phyloP scores from a whole-genome alignment of 2,113 vertebrate genomes.

The Oreochromis spilurus region DNA sequence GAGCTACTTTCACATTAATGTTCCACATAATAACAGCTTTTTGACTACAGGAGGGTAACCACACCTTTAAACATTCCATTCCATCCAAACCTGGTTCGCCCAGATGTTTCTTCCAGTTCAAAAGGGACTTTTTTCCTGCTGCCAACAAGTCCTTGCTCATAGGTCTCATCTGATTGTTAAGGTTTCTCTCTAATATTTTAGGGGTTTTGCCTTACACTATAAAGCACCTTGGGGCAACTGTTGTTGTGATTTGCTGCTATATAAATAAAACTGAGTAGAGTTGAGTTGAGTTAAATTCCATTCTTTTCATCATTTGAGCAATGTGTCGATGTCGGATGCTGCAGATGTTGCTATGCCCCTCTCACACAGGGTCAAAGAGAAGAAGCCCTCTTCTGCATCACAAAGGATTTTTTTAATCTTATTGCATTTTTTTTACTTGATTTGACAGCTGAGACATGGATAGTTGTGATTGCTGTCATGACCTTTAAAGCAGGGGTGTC shows the following conservation, averaged over 20 bases:
- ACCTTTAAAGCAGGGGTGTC: not conserved
- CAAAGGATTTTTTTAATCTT: not conserved
- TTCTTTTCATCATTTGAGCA: not conserved
- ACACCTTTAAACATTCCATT: not conserved
- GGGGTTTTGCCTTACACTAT: not conserved
- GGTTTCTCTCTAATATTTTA: not conserved
- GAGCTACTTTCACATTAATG: not conserved
- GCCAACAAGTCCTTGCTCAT: not conserved
- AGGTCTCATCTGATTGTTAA: not conserved
- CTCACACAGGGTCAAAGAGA: not conserved
- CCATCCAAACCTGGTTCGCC: not conserved
- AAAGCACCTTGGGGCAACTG: not conserved
- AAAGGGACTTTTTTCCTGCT: not conserved
- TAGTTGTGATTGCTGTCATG: not conserved
- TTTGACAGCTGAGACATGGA: not conserved
- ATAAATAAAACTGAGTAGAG: not conserved
- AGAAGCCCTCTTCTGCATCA: not conserved
- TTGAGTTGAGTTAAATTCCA: not conserved
- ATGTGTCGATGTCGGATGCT: not conserved
- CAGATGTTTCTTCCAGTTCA: not conserved
- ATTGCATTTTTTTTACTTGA: not conserved
- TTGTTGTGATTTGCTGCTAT: not conserved
- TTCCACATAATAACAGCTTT: not conserved
- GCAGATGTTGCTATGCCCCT: not conserved
- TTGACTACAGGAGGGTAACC: not conserved